Percentiles rank a stretch among this genome's conserved stretches.
phyloP scores from a whole-genome alignment of 2,113 vertebrate species.

The Hippocampus mohnikei region DNA sequence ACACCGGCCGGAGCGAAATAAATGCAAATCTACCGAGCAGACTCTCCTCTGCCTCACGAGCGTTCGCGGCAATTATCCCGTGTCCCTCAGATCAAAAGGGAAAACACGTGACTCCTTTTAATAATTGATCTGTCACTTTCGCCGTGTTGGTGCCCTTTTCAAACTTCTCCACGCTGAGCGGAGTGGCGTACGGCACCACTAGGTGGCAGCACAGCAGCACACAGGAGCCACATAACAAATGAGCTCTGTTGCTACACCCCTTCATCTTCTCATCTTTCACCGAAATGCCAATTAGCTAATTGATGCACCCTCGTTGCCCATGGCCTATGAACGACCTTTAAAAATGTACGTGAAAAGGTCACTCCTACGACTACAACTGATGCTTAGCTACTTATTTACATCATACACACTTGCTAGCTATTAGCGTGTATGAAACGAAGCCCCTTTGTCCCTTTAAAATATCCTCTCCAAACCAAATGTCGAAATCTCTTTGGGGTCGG shows the following conservation, averaged over 20 bases:
- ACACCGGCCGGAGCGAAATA: background rate
- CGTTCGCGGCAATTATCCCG: slow-evolving; percentile 12
- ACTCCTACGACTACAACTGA: slow-evolving; percentile 1
- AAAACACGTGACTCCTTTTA: slow-evolving; percentile 26
- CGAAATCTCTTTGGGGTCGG: too few species aligned
- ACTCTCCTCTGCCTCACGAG: slow-evolving; percentile 38
- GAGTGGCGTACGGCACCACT: slow-evolving; percentile 39
- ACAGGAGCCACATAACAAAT: slow-evolving; percentile 2
- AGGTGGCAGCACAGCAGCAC: slow-evolving; percentile 66
- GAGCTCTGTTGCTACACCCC: background rate
- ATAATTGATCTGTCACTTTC: slow-evolving; percentile 28
- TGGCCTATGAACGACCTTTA: slow-evolving; percentile 36
- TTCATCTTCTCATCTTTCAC: slow-evolving; percentile 25
- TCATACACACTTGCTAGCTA: background rate
- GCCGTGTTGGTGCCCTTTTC: slow-evolving; percentile 21
- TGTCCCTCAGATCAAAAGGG: slow-evolving; percentile 36
- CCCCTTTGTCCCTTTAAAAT: too few species aligned
- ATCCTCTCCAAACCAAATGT: too few species aligned
- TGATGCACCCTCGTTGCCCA: slow-evolving; percentile 13
- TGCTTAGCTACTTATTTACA: background rate
- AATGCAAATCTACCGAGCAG: background rate
- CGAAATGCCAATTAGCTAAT: slow-evolving; percentile 25
- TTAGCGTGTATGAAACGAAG: too few species aligned
- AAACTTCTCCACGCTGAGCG: background rate
- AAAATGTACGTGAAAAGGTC: slow-evolving; percentile 14